phyloP scores from a whole-genome alignment of 2,113 vertebrate genomes.

The Zingel zingel region DNA sequence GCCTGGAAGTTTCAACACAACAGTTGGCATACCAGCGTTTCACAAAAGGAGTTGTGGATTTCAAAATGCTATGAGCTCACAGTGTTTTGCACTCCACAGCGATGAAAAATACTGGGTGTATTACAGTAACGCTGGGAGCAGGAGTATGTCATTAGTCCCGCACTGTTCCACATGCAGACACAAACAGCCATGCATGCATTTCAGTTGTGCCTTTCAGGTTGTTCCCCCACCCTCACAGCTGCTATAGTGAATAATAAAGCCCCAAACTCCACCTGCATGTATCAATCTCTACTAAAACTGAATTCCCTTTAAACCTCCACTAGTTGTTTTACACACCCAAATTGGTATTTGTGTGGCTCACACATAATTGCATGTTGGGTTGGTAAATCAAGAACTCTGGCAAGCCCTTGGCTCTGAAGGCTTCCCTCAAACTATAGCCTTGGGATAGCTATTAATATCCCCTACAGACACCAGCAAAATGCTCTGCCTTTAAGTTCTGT shows the following conservation, averaged over 20 bases:
- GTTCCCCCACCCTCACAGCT: constrained; percentile 54
- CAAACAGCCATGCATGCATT: constrained; percentile 23
- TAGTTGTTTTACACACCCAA: constrained; percentile 85
- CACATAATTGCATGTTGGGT: constrained; percentile 85
- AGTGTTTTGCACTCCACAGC: constrained; percentile 62
- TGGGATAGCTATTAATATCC: constrained; percentile 85
- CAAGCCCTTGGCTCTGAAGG: constrained; percentile 78
- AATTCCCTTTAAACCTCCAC: constrained; percentile 74
- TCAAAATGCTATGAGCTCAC: constrained; percentile 49
- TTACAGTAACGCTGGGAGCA: constrained; percentile 47
- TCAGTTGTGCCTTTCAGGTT: constrained; percentile 41
- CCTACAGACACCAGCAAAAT: constrained; percentile 77
- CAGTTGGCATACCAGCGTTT: background rate
- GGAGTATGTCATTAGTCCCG: constrained; percentile 75
- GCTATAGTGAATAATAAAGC: constrained; percentile 63
- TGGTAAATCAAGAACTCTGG: constrained; percentile 84
- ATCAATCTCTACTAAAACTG: constrained; percentile 58
- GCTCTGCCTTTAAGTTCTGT: constrained; percentile 62
- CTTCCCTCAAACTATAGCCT: constrained; percentile 85
- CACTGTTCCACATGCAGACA: constrained; percentile 48
- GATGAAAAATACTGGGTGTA: constrained; percentile 71
- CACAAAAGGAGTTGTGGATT: constrained; percentile 37
- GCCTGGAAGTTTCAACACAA: constrained; percentile 44
- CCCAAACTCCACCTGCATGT: constrained; percentile 55
- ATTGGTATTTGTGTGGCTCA: constrained; percentile 85